Evolutionary conservation across 2,113 vertebrate species (phyloP), one percentile per base, ranked within the genome.

Genomic region (Barbus barbus): DNA sequence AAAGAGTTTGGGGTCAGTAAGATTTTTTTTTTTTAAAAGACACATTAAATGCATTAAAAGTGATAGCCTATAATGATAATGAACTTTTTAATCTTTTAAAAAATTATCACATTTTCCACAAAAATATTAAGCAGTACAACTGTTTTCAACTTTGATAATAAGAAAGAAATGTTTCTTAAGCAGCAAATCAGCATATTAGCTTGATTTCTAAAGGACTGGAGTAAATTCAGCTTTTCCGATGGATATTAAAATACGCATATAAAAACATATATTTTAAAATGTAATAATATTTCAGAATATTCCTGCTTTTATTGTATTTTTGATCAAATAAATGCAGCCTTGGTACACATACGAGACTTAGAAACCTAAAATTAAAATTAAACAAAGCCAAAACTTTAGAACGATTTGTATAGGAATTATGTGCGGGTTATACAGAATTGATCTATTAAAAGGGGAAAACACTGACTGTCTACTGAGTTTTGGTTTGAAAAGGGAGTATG

Each of bases 401-500:
- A 4, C 4, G 18, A 22, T 53, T 53, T 56, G 18, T 56, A 3
- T 18, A 33, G 16, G 20, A 71, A 41, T 72, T 24, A 22, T 38
- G 33, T 6, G 9, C n/a, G 11, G 18, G 20, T 38, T 71, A 38
- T n/a, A 72, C 36, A 44, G 5, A 44, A 44, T 3, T 7, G 5
- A n/a, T 72, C 69, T 24, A n/a, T 24, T 41, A 41, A 71, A 41
- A 44, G 36, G 5, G 36, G n/a, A 8, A 51, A 48, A 41, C 71
- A 20, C 9, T 16, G 76, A 1, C 31, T 38, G 33, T 78, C 76
- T 24, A 20, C 60, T 2, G 16, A 80, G 60, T 51, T 48, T 80
- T 31, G 41, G 36, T 48, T 48, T 84, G 67, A 78, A 81, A 81
- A 69, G 56, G 41, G 56, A 78, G 78, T 28, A 53, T 80, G 41